A percentile compares a stretch with the other conserved stretches of the same genome.
phyloP scores from a whole-genome alignment of 2,113 vertebrate genomes.

The Prolemur simus region DNA sequence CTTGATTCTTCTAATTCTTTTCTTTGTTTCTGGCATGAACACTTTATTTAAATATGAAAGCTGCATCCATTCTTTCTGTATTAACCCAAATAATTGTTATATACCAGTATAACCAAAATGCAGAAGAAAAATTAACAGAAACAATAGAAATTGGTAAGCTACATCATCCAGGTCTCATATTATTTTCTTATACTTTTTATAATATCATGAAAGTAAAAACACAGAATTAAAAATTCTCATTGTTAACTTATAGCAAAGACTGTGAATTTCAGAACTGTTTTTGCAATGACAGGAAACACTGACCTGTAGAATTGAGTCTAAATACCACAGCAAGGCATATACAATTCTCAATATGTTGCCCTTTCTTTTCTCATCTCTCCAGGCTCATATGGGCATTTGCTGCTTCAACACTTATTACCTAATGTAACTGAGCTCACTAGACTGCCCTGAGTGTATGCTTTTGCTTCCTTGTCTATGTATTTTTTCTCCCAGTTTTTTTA shows the following conservation, averaged over 20 bases:
- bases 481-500: neutral
- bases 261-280: neutral
- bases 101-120: neutral
- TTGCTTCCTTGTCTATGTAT: neutral
- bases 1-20: neutral
- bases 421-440: neutral
- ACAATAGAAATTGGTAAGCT: neutral
- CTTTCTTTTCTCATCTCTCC: neutral
- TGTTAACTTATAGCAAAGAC: neutral
- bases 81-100: neutral
- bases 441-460: neutral
- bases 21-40: neutral
- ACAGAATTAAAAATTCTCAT: neutral
- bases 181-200: neutral
- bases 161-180: neutral
- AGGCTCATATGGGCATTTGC: neutral
- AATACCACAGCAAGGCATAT: neutral
- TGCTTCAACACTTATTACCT: neutral
- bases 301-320: neutral
- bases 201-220: neutral
- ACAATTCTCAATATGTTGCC: neutral
- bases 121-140: neutral
- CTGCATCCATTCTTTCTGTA: neutral
- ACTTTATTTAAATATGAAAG: neutral
- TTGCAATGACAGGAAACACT: neutral